These are phyloP conservation scores for Baccha elongata DNA, from an alignment of 2,888 invertebrate genomes.

Conservation along the genomic window DNA sequence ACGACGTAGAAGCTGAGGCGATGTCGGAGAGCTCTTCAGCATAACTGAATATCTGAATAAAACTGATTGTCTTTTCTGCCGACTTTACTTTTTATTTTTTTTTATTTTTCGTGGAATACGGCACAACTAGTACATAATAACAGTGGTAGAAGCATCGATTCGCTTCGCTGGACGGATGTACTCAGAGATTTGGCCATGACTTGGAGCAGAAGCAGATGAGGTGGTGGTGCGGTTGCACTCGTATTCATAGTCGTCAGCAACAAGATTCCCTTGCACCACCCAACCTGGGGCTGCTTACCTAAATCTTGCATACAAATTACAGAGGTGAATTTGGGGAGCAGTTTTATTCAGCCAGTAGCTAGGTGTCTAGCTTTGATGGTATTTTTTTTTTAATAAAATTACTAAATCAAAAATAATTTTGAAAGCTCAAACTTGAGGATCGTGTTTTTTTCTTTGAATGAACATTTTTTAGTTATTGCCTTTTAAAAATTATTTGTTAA, in stretches of 20 bases:
- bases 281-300: background rate
- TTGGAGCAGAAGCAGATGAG: constrained; percentile 2
- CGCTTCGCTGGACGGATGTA: constrained; percentile 35
- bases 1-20: constrained; percentile 74
- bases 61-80: constrained; percentile 44
- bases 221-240: background rate
- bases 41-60: constrained; percentile 79
- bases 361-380: too few relatives aligned
- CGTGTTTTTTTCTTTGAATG: background rate
- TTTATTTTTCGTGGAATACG: background rate
- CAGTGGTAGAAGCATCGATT: constrained; percentile 51
- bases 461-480: background rate
- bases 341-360: too few relatives aligned
- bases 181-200: constrained; percentile 30
- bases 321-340: background rate
- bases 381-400: too few relatives aligned
- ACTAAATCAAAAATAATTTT: too few relatives aligned
- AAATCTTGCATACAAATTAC: too few relatives aligned
- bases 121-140: constrained; percentile 7
- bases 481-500: background rate
- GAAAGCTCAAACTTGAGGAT: background rate
- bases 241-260: background rate
- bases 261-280: background rate
- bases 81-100: background rate
- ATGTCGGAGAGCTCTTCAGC: constrained; percentile 80